These are phyloP conservation scores for Crax fasciolata DNA, from an alignment of 2,797 vertebrate species.

Conservation along the genomic window DNA sequence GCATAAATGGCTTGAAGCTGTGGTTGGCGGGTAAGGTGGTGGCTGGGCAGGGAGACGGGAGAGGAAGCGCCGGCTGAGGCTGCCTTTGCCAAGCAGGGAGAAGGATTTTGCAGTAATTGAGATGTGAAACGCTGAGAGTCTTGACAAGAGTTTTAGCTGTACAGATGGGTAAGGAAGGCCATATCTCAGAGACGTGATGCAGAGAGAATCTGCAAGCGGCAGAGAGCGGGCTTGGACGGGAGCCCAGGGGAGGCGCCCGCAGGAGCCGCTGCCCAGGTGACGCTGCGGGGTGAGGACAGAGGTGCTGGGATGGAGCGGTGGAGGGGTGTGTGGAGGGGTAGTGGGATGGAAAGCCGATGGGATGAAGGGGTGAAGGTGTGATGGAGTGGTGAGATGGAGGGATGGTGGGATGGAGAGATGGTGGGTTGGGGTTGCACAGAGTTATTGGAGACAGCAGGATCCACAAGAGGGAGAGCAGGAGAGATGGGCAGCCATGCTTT, in stretches of 20 bases:
- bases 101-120: slow-evolving; percentile 79
- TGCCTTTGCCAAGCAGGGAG: slow-evolving; percentile 74
- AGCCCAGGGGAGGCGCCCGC: slow-evolving; percentile 62
- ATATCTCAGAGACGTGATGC: slow-evolving; percentile 76
- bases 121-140: slow-evolving; percentile 77
- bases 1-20: slow-evolving; percentile 73
- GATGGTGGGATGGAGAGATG: not conserved
- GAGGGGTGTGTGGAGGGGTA: not conserved
- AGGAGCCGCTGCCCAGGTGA: slow-evolving; percentile 74
- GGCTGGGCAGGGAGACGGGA: slow-evolving; percentile 69
- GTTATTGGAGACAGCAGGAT: not conserved
- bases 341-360: not conserved
- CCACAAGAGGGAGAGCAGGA: not conserved
- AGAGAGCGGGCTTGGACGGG: slow-evolving; percentile 57
- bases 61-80: slow-evolving; percentile 67
- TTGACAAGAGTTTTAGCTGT: slow-evolving; percentile 80
- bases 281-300: not conserved
- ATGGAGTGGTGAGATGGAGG: too few species aligned
- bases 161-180: slow-evolving; percentile 79
- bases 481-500: not conserved
- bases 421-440: not conserved
- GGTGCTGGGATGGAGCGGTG: not conserved
- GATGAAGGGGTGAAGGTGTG: not conserved
- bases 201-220: slow-evolving; percentile 73
- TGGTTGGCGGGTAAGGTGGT: slow-evolving; percentile 59